Percentiles rank a stretch among this genome's conserved stretches.
Conservation (phyloP, 2,797 vertebrate species). For the Hapalemur alaotrensis region DNA sequence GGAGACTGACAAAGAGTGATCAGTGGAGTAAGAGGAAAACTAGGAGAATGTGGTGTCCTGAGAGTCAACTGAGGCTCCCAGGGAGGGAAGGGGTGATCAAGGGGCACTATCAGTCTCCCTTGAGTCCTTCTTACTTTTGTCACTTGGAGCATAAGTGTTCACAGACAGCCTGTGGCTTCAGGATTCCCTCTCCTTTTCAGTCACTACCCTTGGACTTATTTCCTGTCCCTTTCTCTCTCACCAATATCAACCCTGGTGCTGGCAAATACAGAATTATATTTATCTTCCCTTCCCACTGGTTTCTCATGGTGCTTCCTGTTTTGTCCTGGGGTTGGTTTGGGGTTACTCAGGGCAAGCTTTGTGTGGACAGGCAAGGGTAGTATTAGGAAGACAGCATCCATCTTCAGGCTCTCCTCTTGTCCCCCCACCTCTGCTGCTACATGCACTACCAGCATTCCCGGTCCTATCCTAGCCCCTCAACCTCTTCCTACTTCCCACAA, state of each 20-base stretch:
- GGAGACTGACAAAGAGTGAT: neutral
- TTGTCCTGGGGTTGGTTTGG: neutral
- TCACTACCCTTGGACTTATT: neutral
- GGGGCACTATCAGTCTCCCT: accelerated
- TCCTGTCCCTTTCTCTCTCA: neutral
- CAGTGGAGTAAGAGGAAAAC: neutral
- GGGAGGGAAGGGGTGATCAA: neutral
- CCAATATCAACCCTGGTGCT: neutral
- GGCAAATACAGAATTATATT: neutral
- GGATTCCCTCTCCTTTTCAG: neutral
- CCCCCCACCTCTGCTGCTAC: neutral
- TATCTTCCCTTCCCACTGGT: neutral
- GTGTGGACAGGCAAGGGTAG: neutral
- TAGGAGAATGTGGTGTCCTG: neutral
- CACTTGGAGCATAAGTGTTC: neutral
- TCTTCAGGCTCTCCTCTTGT: neutral
- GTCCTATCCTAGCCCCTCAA: neutral
- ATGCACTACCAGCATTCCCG: neutral
- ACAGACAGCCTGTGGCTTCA: neutral
- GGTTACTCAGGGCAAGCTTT: neutral
- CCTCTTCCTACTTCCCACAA: neutral
- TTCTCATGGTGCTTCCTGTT: neutral
- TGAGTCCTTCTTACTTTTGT: neutral
- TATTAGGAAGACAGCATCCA: neutral
- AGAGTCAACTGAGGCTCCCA: neutral